Conservation (phyloP, 2,113 vertebrate genomes). For the Archilochus colubris region DNA sequence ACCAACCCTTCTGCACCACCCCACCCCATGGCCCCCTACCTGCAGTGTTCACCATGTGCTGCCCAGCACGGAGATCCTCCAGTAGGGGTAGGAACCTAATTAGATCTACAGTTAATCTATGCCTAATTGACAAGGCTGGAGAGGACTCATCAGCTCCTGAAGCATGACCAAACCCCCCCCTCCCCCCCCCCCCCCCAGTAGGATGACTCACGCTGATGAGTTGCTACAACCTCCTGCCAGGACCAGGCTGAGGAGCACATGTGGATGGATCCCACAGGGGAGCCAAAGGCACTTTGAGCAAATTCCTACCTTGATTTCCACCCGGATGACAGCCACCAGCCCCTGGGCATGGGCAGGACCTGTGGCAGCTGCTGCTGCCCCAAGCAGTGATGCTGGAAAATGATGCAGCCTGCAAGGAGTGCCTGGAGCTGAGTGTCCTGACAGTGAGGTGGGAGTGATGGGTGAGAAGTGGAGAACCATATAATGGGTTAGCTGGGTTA, state of each 20-base stretch:
- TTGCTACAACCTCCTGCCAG: background rate
- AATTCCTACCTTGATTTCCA: background rate
- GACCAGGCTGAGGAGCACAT: background rate
- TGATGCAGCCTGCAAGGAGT: rapidly evolving
- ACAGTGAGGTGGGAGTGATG: background rate
- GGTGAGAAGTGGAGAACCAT: background rate
- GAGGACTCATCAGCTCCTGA: slow-evolving; percentile 8
- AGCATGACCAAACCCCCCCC: background rate
- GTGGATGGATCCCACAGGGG: background rate
- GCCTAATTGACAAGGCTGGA: background rate
- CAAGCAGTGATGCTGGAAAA: background rate
- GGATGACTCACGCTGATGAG: background rate
- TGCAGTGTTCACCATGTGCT: rapidly evolving
- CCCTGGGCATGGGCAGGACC: rapidly evolving
- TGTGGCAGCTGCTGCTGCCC: background rate
- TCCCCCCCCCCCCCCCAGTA: no score
- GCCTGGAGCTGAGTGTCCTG: background rate
- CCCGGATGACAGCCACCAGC: rapidly evolving
- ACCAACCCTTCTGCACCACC: rapidly evolving
- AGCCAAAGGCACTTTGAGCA: background rate
- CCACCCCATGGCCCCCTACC: background rate
- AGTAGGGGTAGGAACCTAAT: background rate
- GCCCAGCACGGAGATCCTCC: rapidly evolving
- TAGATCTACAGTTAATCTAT: background rate
- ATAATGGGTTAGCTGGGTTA: no score